phyloP scores from a whole-genome alignment of 2,113 vertebrate species.

The Cinclus mexicanus region DNA sequence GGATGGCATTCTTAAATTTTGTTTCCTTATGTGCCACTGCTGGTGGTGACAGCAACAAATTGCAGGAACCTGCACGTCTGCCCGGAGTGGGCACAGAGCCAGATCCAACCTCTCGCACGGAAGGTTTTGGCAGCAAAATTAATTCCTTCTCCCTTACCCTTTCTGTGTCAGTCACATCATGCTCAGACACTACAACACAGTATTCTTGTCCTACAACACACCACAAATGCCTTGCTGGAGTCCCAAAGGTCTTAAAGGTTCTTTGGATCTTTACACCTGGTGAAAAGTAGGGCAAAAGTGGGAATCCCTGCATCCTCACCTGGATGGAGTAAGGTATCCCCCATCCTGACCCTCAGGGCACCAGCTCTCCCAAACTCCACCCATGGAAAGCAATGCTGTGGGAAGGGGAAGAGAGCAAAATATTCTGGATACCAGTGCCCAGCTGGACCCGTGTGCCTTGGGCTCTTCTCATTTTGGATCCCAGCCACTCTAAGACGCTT shows the following conservation, averaged over 20 bases:
- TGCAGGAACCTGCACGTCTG: neutral
- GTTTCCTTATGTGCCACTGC: constrained; percentile 38
- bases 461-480: neutral
- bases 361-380: neutral
- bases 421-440: neutral
- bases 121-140: constrained; percentile 5
- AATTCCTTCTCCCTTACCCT: neutral
- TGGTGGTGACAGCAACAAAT: constrained; percentile 23
- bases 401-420: neutral
- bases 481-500: fast-evolving
- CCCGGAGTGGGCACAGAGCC: neutral
- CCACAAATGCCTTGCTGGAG: neutral
- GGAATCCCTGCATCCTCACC: neutral
- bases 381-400: neutral
- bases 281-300: neutral
- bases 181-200: neutral
- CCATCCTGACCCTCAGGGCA: neutral
- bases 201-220: neutral
- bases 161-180: neutral
- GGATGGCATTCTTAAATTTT: neutral
- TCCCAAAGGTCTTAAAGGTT: neutral
- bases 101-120: neutral
- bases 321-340: neutral
- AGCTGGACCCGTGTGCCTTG: neutral
- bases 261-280: neutral